Base-by-base conservation (phyloP, 2,113 vertebrate species). In the Oncorhynchus gorbuscha region DNA sequence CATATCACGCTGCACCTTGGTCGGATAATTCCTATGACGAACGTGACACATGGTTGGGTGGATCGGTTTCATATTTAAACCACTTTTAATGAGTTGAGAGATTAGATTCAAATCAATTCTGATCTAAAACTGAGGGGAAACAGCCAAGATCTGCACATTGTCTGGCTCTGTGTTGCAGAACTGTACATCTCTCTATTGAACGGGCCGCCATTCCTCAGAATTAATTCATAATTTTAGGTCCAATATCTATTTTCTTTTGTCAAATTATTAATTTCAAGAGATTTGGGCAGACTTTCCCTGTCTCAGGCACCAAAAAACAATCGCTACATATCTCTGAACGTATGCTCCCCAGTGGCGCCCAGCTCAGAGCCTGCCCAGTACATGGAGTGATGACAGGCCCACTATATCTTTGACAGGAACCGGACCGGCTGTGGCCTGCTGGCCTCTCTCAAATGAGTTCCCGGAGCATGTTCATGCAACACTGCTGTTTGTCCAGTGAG, bases 31-130 rank as follows among this genome's bases (percentile, higher is more conserved):
- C 28, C 3, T 28, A 28, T 3, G 28, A 28, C 28, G 28, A 28
- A 28, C 28, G 28, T 28, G 28, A 28, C 28, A 28, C 28, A 28
- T 76, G 69, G 76, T 24, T 72, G 79, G 71, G 79, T 67, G 71
- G 76, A 82, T 84, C 77, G 71, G 69, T 82, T 76, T 86, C 49
- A 78, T 75, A 83, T 78, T 87, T 81, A 83, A 70, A 81, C 70
- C 72, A 77, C 55, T 78, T 80, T 81, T 83, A 84, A 83, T 66
- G 49, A 77, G 69, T 64, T 79, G 62, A 79, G 59, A 79, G 73
- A 84, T 78, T 66, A 77, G 76, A 76, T 26, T 2, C 7, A 45
- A 74, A 76, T 1, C 59, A 45, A 74, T 77, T 1, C 59, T 83
- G 26, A 11, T 75, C 48, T 78, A 16, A 73, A 82, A 58, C 8